Evolutionary conservation across 53 echinoderm and acorn worm genomes (phyloP).

Genomic region (Henricia sp.): DNA sequence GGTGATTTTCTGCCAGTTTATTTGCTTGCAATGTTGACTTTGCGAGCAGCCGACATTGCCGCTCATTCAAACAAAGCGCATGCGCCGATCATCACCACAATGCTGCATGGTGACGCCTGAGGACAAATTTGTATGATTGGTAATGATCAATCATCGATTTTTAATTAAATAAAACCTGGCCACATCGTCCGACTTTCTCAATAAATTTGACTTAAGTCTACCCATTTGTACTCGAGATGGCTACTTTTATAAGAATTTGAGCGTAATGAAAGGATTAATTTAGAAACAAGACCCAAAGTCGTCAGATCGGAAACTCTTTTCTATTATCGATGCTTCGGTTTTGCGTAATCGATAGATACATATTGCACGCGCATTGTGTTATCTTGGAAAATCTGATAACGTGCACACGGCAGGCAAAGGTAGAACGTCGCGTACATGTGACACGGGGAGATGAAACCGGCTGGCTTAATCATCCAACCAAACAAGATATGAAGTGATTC

Average conservation of each 20-base stretch:
- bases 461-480: conserved; percentile 31
- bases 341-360: conserved; percentile 32
- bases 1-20: no score
- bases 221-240: background rate
- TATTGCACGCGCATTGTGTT: conserved; percentile 29
- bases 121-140: conserved; percentile 18
- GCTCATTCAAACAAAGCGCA: conserved; percentile 40
- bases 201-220: background rate
- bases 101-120: conserved; percentile 13
- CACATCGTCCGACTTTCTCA: background rate
- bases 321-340: conserved; percentile 56
- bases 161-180: background rate
- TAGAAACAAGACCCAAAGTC: background rate
- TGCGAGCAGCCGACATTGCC: conserved; percentile 58
- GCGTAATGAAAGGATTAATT: background rate
- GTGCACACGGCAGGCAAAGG: conserved; percentile 33
- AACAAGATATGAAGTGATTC: conserved; percentile 55
- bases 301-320: background rate
- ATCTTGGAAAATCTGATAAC: conserved; percentile 47
- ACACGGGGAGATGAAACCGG: conserved; percentile 19
- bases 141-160: conserved; percentile 27
- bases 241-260: conserved; percentile 27
- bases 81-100: conserved; percentile 33
- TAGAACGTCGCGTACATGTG: conserved; percentile 36
- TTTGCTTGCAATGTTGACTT: conserved; percentile 56